Evolutionary conservation across 2,888 invertebrate species (phyloP).

Genomic region (Conistra vaccinii): DNA sequence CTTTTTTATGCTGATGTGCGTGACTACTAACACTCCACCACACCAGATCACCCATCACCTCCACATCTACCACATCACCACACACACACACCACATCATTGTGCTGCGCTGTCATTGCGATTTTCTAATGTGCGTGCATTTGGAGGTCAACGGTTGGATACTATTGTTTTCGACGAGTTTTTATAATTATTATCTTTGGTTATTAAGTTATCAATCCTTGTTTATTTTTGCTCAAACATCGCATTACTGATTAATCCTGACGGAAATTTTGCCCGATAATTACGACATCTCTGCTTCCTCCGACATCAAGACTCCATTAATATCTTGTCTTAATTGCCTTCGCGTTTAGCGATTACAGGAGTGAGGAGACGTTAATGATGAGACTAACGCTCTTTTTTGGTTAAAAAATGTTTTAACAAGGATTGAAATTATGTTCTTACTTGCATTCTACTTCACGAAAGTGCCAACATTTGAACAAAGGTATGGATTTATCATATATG

Average conservation of each 20-base stretch:
- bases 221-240: background rate
- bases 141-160: no score
- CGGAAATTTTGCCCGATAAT: slow-evolving; percentile 18
- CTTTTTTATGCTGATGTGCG: no score
- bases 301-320: slow-evolving; percentile 45
- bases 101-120: no score
- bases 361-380: slow-evolving; percentile 25
- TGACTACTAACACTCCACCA: no score
- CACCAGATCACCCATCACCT: no score
- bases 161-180: no score
- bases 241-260: slow-evolving; percentile 1
- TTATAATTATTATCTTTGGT: no score
- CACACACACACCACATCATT: no score
- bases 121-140: no score
- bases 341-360: slow-evolving; percentile 32
- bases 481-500: background rate
- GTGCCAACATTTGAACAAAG: background rate
- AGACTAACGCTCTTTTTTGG: background rate
- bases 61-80: no score
- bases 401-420: background rate
- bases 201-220: no score
- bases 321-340: slow-evolving; percentile 38
- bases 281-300: slow-evolving; percentile 14
- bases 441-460: background rate
- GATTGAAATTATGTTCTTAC: background rate